Evolutionary conservation across 2,113 vertebrate genomes (phyloP).

Genomic region (Cephalophus harveyi): DNA sequence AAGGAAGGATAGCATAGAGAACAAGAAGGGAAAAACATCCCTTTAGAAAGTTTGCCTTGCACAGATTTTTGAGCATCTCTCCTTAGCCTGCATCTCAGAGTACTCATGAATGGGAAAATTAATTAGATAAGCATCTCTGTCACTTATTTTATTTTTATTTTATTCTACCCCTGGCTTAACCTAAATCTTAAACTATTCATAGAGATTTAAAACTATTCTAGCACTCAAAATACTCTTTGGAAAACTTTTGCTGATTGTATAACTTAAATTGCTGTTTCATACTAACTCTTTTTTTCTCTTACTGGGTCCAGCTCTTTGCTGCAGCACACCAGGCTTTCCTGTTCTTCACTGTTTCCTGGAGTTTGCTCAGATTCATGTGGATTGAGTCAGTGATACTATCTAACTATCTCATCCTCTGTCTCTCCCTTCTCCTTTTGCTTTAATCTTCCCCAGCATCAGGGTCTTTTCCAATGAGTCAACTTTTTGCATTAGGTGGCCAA

Average conservation of each 20-base stretch:
- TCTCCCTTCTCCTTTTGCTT: not conserved
- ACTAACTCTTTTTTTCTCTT: not conserved
- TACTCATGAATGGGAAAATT: not conserved
- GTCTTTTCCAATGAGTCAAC: not conserved
- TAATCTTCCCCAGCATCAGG: not conserved
- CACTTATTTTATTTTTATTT: slow-evolving; percentile 14
- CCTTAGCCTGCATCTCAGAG: not conserved
- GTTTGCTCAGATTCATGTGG: not conserved
- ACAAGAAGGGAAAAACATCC: not conserved
- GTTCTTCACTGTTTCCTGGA: not conserved
- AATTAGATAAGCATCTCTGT: not conserved
- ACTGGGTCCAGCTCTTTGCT: not conserved
- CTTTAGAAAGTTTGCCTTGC: not conserved
- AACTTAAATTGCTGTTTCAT: not conserved
- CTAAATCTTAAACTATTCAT: not conserved
- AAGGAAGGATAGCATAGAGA: not conserved
- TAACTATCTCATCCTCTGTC: not conserved
- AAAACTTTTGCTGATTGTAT: not conserved
- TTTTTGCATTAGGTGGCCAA: not conserved
- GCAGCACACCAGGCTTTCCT: not conserved
- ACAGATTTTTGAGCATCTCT: not conserved
- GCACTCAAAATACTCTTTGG: not conserved
- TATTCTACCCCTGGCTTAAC: not conserved
- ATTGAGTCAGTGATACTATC: not conserved
- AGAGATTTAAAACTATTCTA: slow-evolving; percentile 9